A percentile compares a stretch with the other conserved stretches of the same genome.
Evolutionary conservation across 2,113 vertebrate genomes (phyloP).

Genomic region (Pseudonaja textilis): DNA sequence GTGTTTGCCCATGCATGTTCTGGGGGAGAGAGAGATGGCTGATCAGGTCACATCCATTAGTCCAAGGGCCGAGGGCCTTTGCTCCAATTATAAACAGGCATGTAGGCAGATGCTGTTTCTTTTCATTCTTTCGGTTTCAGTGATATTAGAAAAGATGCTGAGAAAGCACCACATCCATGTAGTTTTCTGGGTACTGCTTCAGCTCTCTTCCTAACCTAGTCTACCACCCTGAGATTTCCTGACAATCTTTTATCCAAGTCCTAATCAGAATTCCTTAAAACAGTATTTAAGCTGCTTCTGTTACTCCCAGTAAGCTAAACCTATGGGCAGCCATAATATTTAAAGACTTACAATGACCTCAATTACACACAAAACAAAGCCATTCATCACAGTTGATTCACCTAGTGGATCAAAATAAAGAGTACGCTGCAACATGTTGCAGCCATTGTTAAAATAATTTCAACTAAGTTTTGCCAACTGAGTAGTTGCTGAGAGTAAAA

Average conservation of each 20-base stretch:
- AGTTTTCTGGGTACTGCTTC: background rate
- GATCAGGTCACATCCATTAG: constrained; percentile 63
- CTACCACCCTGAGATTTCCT: background rate
- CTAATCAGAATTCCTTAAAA: background rate
- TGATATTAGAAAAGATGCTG: background rate
- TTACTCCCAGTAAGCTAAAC: background rate
- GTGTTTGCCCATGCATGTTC: constrained; percentile 69
- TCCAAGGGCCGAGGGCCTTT: constrained; percentile 24
- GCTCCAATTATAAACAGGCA: constrained; percentile 3
- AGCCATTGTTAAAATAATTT: background rate
- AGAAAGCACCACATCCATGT: background rate
- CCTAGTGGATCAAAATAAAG: background rate
- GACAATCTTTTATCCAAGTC: background rate
- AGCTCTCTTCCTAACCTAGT: background rate
- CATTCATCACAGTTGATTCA: background rate
- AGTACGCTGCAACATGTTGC: background rate
- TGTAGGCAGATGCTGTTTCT: background rate
- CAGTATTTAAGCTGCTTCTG: background rate
- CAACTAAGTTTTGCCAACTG: background rate
- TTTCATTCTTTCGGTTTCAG: background rate
- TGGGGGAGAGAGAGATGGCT: constrained; percentile 71
- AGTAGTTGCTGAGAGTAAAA: background rate
- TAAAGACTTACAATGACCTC: background rate
- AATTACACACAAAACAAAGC: background rate
- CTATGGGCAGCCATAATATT: background rate